Percentiles rank a stretch among this genome's conserved stretches.
Evolutionary conservation across 2,113 vertebrate genomes (phyloP).

Genomic region (Psilopsiagon aymara): DNA sequence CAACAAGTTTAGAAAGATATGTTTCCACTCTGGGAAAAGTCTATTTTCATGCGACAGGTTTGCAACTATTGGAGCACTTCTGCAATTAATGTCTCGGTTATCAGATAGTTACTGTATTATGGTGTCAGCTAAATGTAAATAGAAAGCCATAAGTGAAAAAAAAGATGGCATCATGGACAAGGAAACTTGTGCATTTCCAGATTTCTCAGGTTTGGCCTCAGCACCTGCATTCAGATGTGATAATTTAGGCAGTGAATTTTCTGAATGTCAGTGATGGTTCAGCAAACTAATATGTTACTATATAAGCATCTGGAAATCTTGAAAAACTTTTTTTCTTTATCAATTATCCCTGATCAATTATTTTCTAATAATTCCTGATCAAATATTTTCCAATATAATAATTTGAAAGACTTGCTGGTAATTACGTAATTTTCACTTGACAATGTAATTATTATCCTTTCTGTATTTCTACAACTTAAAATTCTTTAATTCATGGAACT

Average conservation of each 20-base stretch:
- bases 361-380: neutral
- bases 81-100: neutral
- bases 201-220: neutral
- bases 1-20: neutral
- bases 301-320: neutral
- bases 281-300: neutral
- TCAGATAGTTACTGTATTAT: neutral
- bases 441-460: neutral
- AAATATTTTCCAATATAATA: neutral
- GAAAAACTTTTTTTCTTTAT: neutral
- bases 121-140: neutral
- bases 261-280: neutral
- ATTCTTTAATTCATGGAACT: neutral
- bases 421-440: neutral
- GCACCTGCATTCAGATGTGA: neutral
- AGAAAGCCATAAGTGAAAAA: neutral
- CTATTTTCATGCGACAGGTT: neutral
- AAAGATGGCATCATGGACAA: rapidly evolving
- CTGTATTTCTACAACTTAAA: neutral
- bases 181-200: neutral
- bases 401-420: neutral
- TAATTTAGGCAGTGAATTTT: neutral
- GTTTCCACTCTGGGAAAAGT: neutral
- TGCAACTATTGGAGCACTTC: neutral
- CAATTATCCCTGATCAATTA: neutral